A percentile compares a stretch with the other conserved stretches of the same genome.
phyloP scores from a whole-genome alignment of 2,888 invertebrate species.

The Luperina testacea region DNA sequence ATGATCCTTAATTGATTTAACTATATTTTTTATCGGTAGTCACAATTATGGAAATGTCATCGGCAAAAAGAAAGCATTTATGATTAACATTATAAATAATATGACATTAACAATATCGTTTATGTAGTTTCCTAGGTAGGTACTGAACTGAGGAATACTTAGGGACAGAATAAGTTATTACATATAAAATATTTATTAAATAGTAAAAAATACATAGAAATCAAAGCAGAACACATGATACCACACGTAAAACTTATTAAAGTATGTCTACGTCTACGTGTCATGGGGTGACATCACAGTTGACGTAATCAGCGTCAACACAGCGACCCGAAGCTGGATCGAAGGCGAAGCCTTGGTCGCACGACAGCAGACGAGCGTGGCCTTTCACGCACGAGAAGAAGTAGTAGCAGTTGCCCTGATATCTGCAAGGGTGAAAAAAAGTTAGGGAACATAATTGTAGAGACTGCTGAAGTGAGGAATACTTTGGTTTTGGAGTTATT shows the following conservation, averaged over 20 bases:
- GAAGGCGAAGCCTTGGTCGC: conserved; percentile 80
- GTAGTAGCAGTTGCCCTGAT: conserved; percentile 75
- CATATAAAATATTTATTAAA: conserved; percentile 31
- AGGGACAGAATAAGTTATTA: neutral
- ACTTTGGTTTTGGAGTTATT: neutral
- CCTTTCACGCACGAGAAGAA: conserved; percentile 80
- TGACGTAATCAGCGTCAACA: conserved; percentile 69
- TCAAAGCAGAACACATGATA: neutral
- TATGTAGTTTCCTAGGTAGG: too few relatives aligned
- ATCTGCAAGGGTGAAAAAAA: conserved; percentile 66
- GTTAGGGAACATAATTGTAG: neutral
- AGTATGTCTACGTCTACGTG: too few relatives aligned
- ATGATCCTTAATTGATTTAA: too few relatives aligned
- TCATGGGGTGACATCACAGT: conserved; percentile 9
- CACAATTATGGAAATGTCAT: too few relatives aligned
- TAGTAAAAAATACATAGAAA: conserved; percentile 11
- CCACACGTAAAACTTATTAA: conserved; percentile 1
- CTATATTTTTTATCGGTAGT: too few relatives aligned
- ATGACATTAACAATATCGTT: too few relatives aligned
- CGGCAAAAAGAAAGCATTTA: too few relatives aligned
- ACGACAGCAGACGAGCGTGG: conserved; percentile 75
- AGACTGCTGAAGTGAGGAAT: neutral
- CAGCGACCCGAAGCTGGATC: conserved; percentile 72
- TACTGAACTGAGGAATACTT: neutral
- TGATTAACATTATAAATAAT: too few relatives aligned